Percentiles rank a stretch among this genome's conserved stretches.
Conservation (phyloP, 2,797 vertebrate species). For the Taenioides sp. region DNA sequence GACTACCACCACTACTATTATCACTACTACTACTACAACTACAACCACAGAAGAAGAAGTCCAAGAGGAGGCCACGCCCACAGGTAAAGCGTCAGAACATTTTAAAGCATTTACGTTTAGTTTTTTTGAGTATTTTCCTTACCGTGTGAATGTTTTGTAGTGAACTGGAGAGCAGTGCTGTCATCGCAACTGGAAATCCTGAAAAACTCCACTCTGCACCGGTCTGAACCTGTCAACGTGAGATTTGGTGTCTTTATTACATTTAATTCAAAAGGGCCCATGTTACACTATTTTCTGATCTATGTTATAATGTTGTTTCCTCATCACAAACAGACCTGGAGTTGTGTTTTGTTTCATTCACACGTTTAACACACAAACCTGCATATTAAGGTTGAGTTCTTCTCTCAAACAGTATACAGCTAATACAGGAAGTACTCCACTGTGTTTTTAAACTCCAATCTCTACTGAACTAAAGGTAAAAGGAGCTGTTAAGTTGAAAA, state of each 20-base stretch:
- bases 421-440: too few relatives aligned
- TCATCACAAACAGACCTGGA: too few relatives aligned
- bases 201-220: conserved; percentile 64
- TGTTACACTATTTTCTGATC: too few relatives aligned
- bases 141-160: conserved; percentile 29
- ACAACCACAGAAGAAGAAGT: background rate
- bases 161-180: conserved; percentile 53
- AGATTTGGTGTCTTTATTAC: conserved; percentile 19
- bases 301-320: too few relatives aligned
- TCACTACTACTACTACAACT: background rate
- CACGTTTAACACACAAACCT: too few relatives aligned
- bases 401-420: too few relatives aligned
- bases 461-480: too few relatives aligned
- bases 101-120: background rate
- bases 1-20: background rate
- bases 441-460: too few relatives aligned
- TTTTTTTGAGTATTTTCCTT: background rate
- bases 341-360: too few relatives aligned
- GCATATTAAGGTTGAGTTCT: too few relatives aligned
- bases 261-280: too few relatives aligned
- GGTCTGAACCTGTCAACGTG: conserved; percentile 55
- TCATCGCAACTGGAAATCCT: conserved; percentile 65
- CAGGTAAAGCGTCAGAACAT: conserved; percentile 6
- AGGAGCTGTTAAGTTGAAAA: too few relatives aligned
- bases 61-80: conserved; percentile 16